Base-by-base conservation (phyloP, 2,797 vertebrate species). In the Luscinia megarhynchos region DNA sequence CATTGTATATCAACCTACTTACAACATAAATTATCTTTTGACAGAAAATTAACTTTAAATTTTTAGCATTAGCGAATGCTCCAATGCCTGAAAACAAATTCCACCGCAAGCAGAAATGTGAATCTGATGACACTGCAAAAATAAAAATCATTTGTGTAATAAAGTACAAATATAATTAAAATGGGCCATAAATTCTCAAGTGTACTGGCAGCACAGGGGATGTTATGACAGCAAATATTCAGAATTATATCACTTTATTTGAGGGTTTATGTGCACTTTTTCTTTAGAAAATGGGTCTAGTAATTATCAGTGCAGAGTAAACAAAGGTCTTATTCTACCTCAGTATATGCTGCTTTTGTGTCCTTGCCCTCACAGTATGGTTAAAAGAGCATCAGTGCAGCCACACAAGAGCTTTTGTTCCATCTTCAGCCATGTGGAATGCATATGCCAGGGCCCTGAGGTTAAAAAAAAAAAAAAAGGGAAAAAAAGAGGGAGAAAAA, bases 401-500 rank as follows among this genome's bases (percentile, higher is more conserved):
- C 72, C 86, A 95, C 95, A 97, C 90, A 97, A 97, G 97, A 96
- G 95, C 98, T 98, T 98, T 98, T 98, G 98, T 98, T 98, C 97
- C 94, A 91, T 98, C 98, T 92, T 90, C 98, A 98, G 97, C 98
- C 98, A 98, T 98, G 98, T 99, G 99, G 97, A 98, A 98, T 98
- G 98, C 98, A 98, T 98, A 98, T 99, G 98, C 97, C 98, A 97
- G 97, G 97, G 96, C 96, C 97, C 95, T 94, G 94, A 96, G 96
- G 94, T 96, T 94, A 93, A 68, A 48, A 50, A 43, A 45, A 64
- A 66, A 66, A 68, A 36, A 12, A 2, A 2, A 3, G 38, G 11
- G 13, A 0, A 4, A 17, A 15, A 62, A 45, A 11, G 4, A 6
- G 13, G 3, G 18, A 6, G 5, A 54, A 38, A 62, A 27, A 6